Conservation (phyloP, 2,888 invertebrate genomes). For the Ormyrus pomaceus region DNA sequence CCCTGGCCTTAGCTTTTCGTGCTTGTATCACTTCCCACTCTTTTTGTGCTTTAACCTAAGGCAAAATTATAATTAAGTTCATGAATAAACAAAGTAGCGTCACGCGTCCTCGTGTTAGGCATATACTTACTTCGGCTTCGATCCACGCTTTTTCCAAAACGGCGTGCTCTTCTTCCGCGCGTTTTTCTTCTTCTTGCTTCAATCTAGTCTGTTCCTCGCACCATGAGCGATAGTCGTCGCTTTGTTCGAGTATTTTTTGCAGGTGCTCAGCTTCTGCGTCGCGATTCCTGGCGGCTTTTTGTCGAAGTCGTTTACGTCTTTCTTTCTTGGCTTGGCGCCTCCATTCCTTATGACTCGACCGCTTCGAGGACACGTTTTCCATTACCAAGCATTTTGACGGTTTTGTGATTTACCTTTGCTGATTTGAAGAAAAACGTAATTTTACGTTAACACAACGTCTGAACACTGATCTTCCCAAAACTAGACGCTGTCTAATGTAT, state of each 20-base stretch:
- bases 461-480: no score
- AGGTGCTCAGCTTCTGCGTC: conserved; percentile 78
- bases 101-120: no score
- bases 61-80: background rate
- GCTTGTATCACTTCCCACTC: conserved; percentile 81
- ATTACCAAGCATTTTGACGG: conserved; percentile 56
- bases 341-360: conserved; percentile 82
- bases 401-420: conserved; percentile 18
- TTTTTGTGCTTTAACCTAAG: conserved; percentile 77
- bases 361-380: conserved; percentile 49
- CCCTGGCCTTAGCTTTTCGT: conserved; percentile 78
- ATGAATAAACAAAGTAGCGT: background rate
- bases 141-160: conserved; percentile 83
- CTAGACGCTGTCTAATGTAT: no score
- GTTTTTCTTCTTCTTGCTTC: conserved; percentile 77
- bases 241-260: conserved; percentile 75
- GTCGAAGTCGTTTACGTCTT: conserved; percentile 83
- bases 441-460: background rate
- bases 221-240: conserved; percentile 77
- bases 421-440: conserved; percentile 2
- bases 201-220: conserved; percentile 77
- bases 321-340: conserved; percentile 84
- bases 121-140: conserved; percentile 78
- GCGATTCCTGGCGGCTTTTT: conserved; percentile 78
- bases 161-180: conserved; percentile 78